Conservation (phyloP, 2,797 vertebrate genomes). For the Heliangelus exortis region DNA sequence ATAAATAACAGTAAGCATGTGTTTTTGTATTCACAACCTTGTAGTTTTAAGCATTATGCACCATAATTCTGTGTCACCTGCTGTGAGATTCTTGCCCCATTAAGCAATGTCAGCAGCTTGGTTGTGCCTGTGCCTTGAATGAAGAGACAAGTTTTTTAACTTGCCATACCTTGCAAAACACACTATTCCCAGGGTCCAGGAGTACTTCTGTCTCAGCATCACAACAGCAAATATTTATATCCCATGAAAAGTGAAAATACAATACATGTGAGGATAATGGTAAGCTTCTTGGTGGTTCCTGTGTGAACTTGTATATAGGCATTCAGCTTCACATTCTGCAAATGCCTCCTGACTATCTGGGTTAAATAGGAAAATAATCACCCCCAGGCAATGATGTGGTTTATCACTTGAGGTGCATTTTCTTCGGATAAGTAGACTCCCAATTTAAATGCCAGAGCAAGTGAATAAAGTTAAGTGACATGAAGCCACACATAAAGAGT, state of each 20-base stretch:
- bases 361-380: not conserved
- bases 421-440: not conserved
- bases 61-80: not conserved
- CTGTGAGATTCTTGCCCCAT: not conserved
- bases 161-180: not conserved
- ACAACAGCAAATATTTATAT: not conserved
- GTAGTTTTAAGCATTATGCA: not conserved
- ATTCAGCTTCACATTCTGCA: not conserved
- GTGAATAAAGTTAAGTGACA: not conserved
- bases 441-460: not conserved
- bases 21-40: not conserved
- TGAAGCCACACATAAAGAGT: not conserved
- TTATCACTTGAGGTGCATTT: not conserved
- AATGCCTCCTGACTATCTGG: not conserved
- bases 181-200: not conserved
- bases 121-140: not conserved
- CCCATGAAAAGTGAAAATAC: not conserved
- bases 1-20: not conserved
- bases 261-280: accelerated
- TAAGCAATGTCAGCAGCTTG: not conserved
- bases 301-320: not conserved
- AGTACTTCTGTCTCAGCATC: not conserved
- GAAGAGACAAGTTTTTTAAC: not conserved
- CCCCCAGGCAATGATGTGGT: not conserved
- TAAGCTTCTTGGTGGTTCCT: not conserved